Percentiles rank a stretch among this genome's conserved stretches.
Evolutionary conservation across 2,113 vertebrate genomes (phyloP).

Genomic region (Brienomyrus brachyistius): DNA sequence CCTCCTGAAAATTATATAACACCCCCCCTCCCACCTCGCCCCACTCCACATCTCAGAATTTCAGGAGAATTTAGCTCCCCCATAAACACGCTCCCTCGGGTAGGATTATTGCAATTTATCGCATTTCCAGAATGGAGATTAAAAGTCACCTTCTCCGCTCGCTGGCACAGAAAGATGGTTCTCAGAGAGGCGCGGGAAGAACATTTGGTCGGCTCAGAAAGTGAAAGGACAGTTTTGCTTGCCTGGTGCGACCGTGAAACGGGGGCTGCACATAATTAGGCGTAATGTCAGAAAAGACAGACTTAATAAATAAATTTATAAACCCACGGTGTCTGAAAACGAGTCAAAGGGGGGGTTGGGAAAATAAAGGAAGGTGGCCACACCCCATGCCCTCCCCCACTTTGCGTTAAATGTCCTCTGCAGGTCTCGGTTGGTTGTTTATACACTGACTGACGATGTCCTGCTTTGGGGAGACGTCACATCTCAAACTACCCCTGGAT

Average conservation of each 20-base stretch:
- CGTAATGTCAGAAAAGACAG: not conserved
- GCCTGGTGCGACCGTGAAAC: not conserved
- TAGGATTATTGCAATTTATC: slow-evolving; percentile 6
- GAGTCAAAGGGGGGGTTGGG: not conserved
- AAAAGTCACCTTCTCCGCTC: not conserved
- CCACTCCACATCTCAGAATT: not conserved
- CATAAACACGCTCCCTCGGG: not conserved
- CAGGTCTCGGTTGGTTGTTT: not conserved
- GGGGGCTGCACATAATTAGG: not conserved
- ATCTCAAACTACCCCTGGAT: not conserved
- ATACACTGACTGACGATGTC: not conserved
- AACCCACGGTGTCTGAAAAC: not conserved
- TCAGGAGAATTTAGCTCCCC: not conserved
- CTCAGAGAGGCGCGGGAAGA: not conserved
- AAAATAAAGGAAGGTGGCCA: not conserved
- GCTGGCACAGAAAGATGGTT: not conserved
- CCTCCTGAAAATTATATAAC: not conserved
- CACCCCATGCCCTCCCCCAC: not conserved
- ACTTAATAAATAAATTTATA: not conserved
- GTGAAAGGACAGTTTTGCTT: not conserved
- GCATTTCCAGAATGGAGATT: not conserved
- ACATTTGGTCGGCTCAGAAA: not conserved
- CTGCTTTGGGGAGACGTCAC: not conserved
- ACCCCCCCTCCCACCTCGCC: not conserved
- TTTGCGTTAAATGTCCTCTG: not conserved